These are phyloP conservation scores for Lepidonotus clava DNA, from an alignment of 2,888 invertebrate genomes.

Conservation along the genomic window DNA sequence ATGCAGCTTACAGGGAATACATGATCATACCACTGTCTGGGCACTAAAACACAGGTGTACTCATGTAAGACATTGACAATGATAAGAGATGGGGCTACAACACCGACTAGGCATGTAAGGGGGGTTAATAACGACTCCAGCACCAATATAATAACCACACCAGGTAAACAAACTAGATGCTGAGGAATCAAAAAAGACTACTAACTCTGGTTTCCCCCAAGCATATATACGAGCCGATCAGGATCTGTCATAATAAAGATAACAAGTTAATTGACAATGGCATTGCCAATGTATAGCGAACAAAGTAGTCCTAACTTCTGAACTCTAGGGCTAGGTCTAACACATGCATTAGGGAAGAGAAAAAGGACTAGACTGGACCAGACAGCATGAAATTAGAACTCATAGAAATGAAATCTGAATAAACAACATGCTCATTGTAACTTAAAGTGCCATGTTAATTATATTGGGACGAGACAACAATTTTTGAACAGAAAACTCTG, in stretches of 20 bases:
- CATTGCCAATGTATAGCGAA: background rate
- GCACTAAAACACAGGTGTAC: background rate
- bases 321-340: too few relatives aligned
- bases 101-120: constrained; percentile 14
- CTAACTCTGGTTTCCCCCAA: constrained; percentile 50
- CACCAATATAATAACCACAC: background rate
- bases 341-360: background rate
- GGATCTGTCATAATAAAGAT: constrained; percentile 36
- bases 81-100: background rate
- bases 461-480: background rate
- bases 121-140: background rate
- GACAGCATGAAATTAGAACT: background rate
- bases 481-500: too few relatives aligned
- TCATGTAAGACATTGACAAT: constrained; percentile 29
- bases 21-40: background rate
- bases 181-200: constrained; percentile 29
- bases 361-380: background rate
- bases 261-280: constrained; percentile 19
- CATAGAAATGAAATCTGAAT: background rate
- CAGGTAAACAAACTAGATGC: background rate
- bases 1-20: too few relatives aligned
- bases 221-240: constrained; percentile 46
- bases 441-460: background rate
- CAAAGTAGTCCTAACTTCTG: background rate
- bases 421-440: background rate